Conservation (phyloP, 2,113 vertebrate species). For the Trogon surrucura region DNA sequence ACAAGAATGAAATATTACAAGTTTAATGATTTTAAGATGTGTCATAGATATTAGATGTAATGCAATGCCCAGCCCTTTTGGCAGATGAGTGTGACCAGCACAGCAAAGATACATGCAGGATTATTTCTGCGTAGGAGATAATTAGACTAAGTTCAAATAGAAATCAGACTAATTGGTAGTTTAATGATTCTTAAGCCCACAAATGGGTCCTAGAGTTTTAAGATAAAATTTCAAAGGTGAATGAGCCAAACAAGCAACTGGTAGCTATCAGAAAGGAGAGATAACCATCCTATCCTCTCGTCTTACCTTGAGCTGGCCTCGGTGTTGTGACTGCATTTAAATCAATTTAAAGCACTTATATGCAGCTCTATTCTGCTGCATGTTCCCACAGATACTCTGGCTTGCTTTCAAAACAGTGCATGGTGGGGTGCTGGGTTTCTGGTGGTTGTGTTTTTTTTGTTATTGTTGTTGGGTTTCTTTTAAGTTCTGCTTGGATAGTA, state of each 20-base stretch:
- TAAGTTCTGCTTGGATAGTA: background rate
- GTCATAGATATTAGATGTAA: background rate
- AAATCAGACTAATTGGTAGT: background rate
- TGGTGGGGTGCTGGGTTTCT: background rate
- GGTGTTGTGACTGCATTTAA: background rate
- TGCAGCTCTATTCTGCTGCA: background rate
- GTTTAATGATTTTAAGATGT: background rate
- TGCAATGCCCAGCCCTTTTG: background rate
- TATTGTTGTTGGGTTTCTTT: background rate
- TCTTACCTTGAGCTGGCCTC: background rate
- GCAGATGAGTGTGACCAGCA: background rate
- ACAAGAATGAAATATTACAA: background rate
- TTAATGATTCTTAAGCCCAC: background rate
- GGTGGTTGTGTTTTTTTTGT: background rate
- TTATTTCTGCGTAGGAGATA: background rate
- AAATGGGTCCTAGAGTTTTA: background rate
- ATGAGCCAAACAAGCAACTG: background rate
- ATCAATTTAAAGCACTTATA: background rate
- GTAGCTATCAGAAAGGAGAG: background rate
- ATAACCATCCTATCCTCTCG: background rate
- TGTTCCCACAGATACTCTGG: constrained; percentile 17
- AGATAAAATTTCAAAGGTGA: background rate
- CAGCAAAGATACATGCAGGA: background rate
- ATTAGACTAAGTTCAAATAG: background rate
- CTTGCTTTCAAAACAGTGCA: background rate